phyloP scores from a whole-genome alignment of 2,113 vertebrate species.

The Aptenodytes patagonicus region DNA sequence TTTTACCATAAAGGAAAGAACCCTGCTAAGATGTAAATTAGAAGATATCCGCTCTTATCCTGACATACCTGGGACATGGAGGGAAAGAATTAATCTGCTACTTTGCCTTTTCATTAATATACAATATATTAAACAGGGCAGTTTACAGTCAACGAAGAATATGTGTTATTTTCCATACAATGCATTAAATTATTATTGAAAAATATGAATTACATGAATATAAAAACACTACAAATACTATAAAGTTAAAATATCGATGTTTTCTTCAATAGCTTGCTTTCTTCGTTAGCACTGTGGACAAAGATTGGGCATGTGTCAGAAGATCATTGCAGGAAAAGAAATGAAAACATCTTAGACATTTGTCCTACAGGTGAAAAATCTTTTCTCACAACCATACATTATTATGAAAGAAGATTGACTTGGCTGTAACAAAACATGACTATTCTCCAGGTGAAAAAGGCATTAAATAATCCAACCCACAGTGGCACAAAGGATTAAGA shows the following conservation, averaged over 20 bases:
- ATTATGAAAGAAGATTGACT: conserved; percentile 18
- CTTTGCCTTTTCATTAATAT: neutral
- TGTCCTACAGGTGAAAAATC: neutral
- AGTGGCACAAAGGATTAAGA: conserved; percentile 52
- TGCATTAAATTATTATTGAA: neutral
- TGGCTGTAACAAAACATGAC: neutral
- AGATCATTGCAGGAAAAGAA: neutral
- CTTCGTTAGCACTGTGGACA: neutral
- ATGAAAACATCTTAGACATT: neutral
- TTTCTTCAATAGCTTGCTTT: neutral
- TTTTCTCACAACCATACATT: neutral
- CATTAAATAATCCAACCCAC: conserved; percentile 62
- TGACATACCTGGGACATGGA: neutral
- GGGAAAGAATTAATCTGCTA: neutral
- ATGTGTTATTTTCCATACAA: neutral
- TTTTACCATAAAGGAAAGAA: neutral
- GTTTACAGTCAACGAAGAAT: neutral
- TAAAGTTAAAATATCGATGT: neutral
- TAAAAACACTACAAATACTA: neutral
- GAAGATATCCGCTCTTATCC: neutral
- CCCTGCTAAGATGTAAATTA: neutral
- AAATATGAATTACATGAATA: neutral
- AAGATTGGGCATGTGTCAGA: neutral
- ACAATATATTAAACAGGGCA: neutral
- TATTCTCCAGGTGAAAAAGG: conserved; percentile 42